Conservation (phyloP, 2,797 vertebrate species). For the Intellagama lesueurii region DNA sequence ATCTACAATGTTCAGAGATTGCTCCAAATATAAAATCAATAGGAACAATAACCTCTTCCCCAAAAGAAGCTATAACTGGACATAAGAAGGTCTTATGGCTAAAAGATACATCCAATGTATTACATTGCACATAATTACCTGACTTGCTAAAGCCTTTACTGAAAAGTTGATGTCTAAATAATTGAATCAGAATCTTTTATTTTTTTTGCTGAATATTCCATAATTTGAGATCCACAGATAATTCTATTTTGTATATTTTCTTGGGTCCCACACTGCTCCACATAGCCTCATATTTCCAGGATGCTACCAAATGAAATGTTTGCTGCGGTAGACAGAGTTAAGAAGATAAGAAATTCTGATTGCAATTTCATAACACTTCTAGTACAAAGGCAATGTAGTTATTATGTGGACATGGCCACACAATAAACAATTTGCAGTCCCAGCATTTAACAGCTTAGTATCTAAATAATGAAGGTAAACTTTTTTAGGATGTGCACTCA, state of each 20-base stretch:
- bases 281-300: neutral
- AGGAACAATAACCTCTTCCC: too few relatives aligned
- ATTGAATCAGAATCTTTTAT: too few relatives aligned
- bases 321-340: neutral
- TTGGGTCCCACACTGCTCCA: neutral
- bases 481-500: neutral
- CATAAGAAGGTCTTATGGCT: too few relatives aligned
- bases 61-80: too few relatives aligned
- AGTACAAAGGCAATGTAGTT: neutral
- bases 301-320: neutral
- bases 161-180: too few relatives aligned
- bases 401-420: neutral
- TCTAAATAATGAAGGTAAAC: conserved; percentile 12
- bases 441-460: neutral
- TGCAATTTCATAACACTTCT: neutral
- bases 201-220: too few relatives aligned
- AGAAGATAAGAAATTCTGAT: neutral
- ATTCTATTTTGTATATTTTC: neutral
- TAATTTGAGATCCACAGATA: neutral
- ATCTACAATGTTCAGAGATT: too few relatives aligned
- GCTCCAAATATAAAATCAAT: too few relatives aligned
- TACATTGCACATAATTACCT: too few relatives aligned
- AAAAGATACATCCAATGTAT: too few relatives aligned
- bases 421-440: neutral
- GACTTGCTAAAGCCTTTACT: too few relatives aligned